Percentiles rank a stretch among this genome's conserved stretches.
These are phyloP conservation scores for Stomatorhinus ivindoensis DNA, from an alignment of 2,113 vertebrate genomes.

Conservation along the genomic window DNA sequence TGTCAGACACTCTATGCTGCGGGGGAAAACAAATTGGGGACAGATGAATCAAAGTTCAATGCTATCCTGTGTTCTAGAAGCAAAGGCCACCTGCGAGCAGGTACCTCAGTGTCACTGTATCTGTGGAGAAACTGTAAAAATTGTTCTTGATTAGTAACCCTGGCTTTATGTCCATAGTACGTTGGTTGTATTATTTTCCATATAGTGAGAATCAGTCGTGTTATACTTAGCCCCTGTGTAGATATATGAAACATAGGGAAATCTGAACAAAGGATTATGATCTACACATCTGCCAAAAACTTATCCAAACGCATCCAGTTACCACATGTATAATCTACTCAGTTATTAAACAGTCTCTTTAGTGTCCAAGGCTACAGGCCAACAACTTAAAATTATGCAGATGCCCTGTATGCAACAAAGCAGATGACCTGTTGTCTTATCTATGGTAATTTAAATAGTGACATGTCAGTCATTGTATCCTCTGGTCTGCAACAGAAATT, in stretches of 20 bases:
- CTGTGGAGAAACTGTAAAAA: neutral
- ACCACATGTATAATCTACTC: neutral
- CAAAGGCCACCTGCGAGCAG: constrained; percentile 82
- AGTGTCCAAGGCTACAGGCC: neutral
- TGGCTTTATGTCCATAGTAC: neutral
- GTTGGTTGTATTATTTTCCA: neutral
- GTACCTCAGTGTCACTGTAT: constrained; percentile 48
- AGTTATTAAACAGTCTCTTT: neutral
- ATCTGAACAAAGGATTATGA: neutral
- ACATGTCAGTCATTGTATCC: neutral
- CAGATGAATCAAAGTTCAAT: constrained; percentile 96
- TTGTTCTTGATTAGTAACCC: neutral
- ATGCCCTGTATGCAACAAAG: neutral
- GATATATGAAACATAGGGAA: neutral
- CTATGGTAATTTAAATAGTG: neutral
- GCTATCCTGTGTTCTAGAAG: constrained; percentile 87
- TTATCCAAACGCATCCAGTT: neutral
- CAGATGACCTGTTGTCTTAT: neutral
- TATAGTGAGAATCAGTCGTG: neutral
- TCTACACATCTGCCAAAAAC: neutral
- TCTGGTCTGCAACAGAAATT: neutral
- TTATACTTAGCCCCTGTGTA: neutral
- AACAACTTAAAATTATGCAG: neutral
- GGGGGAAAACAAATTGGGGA: constrained; percentile 90
- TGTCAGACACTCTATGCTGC: constrained; percentile 80